Percentiles rank a stretch among this genome's conserved stretches.
These are phyloP conservation scores for Limnephilus rhombicus DNA, from an alignment of 2,888 invertebrate species.

Conservation along the genomic window DNA sequence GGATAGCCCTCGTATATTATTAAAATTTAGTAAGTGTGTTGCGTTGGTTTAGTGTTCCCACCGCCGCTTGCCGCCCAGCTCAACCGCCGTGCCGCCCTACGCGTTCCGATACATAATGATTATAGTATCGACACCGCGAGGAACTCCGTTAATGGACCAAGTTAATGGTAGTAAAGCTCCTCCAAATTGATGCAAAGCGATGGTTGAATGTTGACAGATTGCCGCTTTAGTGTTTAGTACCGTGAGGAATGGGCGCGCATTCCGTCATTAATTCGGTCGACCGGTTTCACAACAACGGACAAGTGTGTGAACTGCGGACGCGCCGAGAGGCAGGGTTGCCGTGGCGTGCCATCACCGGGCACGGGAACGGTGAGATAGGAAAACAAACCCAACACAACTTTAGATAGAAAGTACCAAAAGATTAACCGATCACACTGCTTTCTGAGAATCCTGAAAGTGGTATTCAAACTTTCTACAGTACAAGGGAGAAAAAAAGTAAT, in stretches of 20 bases:
- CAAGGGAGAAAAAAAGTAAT: too few species aligned
- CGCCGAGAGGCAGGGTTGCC: not conserved
- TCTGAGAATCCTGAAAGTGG: not conserved
- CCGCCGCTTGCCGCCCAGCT: too few species aligned
- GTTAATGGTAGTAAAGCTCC: not conserved
- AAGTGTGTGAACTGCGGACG: constrained; percentile 21
- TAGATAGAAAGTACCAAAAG: not conserved
- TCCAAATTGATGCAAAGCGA: not conserved
- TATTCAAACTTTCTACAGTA: not conserved
- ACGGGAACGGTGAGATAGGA: not conserved
- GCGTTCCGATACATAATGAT: not conserved
- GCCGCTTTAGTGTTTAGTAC: not conserved
- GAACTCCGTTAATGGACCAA: not conserved
- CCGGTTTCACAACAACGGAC: constrained; percentile 27
- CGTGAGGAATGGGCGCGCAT: not conserved
- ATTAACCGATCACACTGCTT: not conserved
- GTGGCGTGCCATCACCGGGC: not conserved
- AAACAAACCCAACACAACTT: not conserved
- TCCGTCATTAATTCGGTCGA: constrained; percentile 18
- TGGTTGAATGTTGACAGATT: constrained; percentile 1
- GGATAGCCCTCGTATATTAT: too few species aligned
- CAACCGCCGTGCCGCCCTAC: not conserved
- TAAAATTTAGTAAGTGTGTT: too few species aligned
- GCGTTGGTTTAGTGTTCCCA: too few species aligned
- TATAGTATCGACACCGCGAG: not conserved